phyloP scores from a whole-genome alignment of 2,797 vertebrate species.

The Acrossocheilus fasciatus region DNA sequence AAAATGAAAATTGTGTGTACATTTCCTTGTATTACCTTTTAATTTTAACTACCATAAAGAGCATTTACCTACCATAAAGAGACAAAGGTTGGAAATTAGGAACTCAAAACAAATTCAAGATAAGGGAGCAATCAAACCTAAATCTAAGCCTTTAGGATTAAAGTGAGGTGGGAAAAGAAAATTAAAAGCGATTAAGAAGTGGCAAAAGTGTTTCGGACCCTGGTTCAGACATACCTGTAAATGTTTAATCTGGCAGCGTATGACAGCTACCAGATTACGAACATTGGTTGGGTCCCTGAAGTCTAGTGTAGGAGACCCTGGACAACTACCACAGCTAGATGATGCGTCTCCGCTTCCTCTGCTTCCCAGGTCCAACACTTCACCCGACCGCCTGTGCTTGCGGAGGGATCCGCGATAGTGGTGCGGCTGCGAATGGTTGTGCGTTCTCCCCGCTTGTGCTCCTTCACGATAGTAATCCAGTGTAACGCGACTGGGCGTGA shows the following conservation, averaged over 20 bases:
- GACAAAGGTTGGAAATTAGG: too few species aligned
- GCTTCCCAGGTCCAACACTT: conserved; percentile 73
- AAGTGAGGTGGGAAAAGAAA: not conserved
- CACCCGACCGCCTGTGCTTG: conserved; percentile 75
- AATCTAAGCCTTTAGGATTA: not conserved
- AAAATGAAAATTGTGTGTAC: not conserved
- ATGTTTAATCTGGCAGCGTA: conserved; percentile 88
- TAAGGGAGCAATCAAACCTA: not conserved
- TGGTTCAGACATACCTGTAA: conserved; percentile 75
- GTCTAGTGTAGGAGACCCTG: conserved; percentile 82
- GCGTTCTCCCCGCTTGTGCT: conserved; percentile 64
- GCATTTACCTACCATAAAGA: too few species aligned
- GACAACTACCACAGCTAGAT: conserved; percentile 66
- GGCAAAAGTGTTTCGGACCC: not conserved
- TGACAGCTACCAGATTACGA: conserved; percentile 81
- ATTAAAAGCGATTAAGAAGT: not conserved
- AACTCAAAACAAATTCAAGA: too few species aligned
- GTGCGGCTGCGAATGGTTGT: conserved; percentile 65
- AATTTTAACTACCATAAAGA: not conserved
- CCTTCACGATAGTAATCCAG: conserved; percentile 84
- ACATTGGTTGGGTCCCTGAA: conserved; percentile 85
- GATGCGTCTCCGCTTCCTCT: conserved; percentile 69
- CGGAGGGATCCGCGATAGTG: conserved; percentile 67
- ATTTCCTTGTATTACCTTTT: not conserved
- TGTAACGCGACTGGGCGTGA: conserved; percentile 85